These are phyloP conservation scores for Rutpela maculata DNA, from an alignment of 2,888 invertebrate species.

Conservation along the genomic window DNA sequence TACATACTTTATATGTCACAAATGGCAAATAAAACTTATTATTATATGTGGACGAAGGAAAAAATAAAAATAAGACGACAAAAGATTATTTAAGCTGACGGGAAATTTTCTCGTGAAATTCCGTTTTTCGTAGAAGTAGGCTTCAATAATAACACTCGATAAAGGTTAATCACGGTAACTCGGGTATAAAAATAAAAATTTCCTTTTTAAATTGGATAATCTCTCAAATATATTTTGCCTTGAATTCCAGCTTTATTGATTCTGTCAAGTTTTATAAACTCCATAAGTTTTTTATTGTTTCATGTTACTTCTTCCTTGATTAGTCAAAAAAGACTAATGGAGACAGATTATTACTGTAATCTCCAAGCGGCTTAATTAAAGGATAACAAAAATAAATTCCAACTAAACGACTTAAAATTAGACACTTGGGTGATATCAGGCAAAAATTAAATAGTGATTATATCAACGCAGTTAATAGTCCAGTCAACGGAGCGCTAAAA, in stretches of 20 bases:
- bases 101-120: not conserved
- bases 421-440: too few species aligned
- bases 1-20: not conserved
- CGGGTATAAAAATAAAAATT: not conserved
- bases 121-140: not conserved
- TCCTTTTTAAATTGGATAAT: not conserved
- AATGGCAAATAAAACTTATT: not conserved
- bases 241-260: not conserved
- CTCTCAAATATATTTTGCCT: not conserved
- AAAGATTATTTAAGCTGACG: not conserved
- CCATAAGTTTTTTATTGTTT: too few species aligned
- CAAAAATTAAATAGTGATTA: too few species aligned
- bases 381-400: too few species aligned
- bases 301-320: too few species aligned
- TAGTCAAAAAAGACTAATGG: too few species aligned
- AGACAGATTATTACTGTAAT: too few species aligned
- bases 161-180: not conserved
- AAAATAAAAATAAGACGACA: not conserved
- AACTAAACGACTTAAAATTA: too few species aligned
- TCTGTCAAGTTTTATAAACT: not conserved
- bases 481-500: too few species aligned
- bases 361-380: too few species aligned
- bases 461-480: too few species aligned
- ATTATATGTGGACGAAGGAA: not conserved
- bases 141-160: not conserved